A percentile compares a stretch with the other conserved stretches of the same genome.
These are phyloP conservation scores for Antheraea yamamai DNA, from an alignment of 2,888 invertebrate genomes.

Conservation along the genomic window DNA sequence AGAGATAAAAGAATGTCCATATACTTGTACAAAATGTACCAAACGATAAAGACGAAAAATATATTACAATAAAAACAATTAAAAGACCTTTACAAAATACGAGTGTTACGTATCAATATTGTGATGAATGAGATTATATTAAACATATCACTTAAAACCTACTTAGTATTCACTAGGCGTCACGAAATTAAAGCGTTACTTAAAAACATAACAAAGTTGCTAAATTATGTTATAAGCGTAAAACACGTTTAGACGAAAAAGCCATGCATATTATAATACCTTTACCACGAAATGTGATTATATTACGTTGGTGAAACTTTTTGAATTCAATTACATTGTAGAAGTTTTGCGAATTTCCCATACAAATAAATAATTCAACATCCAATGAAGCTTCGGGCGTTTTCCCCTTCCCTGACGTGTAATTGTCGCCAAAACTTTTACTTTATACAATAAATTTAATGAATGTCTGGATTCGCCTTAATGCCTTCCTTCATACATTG, in stretches of 20 bases:
- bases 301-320: conserved; percentile 6
- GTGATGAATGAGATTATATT: too few relatives aligned
- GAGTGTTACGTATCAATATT: too few relatives aligned
- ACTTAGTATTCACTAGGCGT: background rate
- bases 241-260: background rate
- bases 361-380: conserved; percentile 21
- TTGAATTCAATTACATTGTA: conserved; percentile 17
- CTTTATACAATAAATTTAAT: conserved; percentile 18
- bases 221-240: background rate
- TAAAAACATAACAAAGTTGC: background rate
- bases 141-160: background rate
- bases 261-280: background rate
- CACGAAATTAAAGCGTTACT: background rate
- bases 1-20: too few relatives aligned
- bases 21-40: too few relatives aligned
- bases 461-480: conserved; percentile 15
- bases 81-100: too few relatives aligned
- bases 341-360: conserved; percentile 17
- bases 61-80: too few relatives aligned
- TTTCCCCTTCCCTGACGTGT: conserved; percentile 16
- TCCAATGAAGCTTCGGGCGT: conserved; percentile 10
- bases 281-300: conserved; percentile 14
- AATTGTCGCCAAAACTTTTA: conserved; percentile 19
- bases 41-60: too few relatives aligned
- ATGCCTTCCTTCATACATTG: background rate